These are phyloP conservation scores for Pygocentrus nattereri DNA, from an alignment of 2,797 vertebrate species.

Conservation along the genomic window DNA sequence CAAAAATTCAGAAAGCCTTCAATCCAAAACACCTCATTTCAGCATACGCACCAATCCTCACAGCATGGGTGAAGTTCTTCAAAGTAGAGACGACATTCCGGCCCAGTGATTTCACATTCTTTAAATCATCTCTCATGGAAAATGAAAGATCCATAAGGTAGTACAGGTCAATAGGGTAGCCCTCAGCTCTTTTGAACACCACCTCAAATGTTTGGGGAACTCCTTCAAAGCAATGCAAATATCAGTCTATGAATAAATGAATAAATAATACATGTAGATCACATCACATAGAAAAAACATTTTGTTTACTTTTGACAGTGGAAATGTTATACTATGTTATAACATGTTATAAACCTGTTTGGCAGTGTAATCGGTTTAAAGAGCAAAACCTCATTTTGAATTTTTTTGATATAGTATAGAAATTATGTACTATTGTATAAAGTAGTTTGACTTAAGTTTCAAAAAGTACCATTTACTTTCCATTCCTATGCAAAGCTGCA, in stretches of 20 bases:
- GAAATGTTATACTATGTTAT: no score
- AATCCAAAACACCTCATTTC: not conserved
- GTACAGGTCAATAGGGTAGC: not conserved
- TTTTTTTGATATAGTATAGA: no score
- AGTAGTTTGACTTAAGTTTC: no score
- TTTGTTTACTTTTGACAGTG: no score
- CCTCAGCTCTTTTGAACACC: not conserved
- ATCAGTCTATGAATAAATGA: not conserved
- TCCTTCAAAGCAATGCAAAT: not conserved
- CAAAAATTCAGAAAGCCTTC: no score
- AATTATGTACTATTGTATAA: no score
- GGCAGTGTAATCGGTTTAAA: no score
- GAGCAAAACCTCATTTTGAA: no score
- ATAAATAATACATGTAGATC: not conserved
- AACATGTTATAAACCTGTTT: no score
- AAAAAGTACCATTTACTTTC: no score
- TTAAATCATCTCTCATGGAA: not conserved
- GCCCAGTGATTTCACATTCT: not conserved
- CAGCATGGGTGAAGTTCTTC: not conserved
- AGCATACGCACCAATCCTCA: not conserved
- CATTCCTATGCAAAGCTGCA: not conserved
- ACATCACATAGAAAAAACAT: no score
- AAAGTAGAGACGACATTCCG: not conserved
- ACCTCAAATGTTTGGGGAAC: not conserved
- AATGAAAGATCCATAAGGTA: conserved; percentile 61